Percentiles rank a stretch among this genome's conserved stretches.
Conservation (phyloP, 2,888 invertebrate species). For the Clanis bilineata region DNA sequence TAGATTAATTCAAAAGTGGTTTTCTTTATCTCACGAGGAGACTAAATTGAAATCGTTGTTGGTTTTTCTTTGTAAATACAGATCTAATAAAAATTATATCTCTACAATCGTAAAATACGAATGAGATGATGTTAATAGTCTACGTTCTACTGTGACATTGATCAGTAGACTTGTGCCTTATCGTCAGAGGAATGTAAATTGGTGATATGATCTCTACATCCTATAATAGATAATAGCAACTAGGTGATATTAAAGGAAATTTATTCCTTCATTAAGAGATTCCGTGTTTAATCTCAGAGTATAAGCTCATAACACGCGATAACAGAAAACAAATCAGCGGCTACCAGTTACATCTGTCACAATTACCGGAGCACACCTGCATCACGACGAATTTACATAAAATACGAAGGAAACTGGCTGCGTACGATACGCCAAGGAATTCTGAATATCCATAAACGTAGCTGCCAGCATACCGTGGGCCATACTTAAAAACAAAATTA, state of each 20-base stretch:
- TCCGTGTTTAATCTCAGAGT: background rate
- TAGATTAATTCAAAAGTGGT: no score
- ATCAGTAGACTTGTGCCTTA: background rate
- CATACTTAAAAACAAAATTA: constrained; percentile 83
- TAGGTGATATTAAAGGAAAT: background rate
- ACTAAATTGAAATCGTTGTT: background rate
- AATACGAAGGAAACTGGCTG: constrained; percentile 58
- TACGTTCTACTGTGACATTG: background rate
- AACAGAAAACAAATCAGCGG: constrained; percentile 6
- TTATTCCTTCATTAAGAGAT: background rate
- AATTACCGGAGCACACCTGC: constrained; percentile 62
- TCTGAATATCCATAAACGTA: constrained; percentile 79
- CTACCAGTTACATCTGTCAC: constrained; percentile 63
- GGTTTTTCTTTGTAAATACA: background rate
- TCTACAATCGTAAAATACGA: background rate
- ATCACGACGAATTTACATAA: constrained; percentile 69
- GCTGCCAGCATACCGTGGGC: constrained; percentile 79
- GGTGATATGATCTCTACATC: background rate
- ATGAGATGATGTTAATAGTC: background rate
- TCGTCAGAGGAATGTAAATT: background rate
- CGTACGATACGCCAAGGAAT: constrained; percentile 74
- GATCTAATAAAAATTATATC: background rate
- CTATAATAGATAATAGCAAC: background rate
- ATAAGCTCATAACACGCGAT: background rate
- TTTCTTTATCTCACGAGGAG: no score